Conservation (phyloP, 2,888 invertebrate species). For the Polyploca ridens region DNA sequence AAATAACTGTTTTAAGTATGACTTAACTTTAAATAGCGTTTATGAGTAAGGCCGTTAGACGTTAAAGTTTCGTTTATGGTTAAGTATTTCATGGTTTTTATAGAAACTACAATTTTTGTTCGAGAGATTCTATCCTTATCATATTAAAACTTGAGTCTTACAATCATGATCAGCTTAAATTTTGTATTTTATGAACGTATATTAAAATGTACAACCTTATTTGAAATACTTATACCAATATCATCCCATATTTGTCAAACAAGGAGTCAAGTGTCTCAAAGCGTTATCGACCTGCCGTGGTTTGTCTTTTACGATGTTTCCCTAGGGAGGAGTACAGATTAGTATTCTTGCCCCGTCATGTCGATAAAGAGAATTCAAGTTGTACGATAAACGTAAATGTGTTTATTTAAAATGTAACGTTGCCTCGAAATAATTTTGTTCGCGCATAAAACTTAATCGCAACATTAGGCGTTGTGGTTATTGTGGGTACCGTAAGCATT, state of each 20-base stretch:
- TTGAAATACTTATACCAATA: too few species aligned
- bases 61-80: too few species aligned
- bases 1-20: too few species aligned
- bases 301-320: conserved; percentile 6
- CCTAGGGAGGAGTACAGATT: conserved; percentile 9
- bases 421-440: conserved; percentile 20
- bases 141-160: too few species aligned
- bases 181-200: too few species aligned
- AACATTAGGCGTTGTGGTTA: conserved; percentile 19
- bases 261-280: not conserved
- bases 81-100: too few species aligned
- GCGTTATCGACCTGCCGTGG: conserved; percentile 9
- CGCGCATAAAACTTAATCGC: conserved; percentile 19
- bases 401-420: conserved; percentile 14
- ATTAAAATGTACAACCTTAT: too few species aligned
- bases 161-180: too few species aligned
- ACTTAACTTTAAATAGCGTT: too few species aligned
- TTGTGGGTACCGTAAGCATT: conserved; percentile 14
- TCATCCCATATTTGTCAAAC: not conserved
- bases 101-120: too few species aligned
- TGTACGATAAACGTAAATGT: conserved; percentile 14
- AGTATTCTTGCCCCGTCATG: conserved; percentile 15
- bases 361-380: conserved; percentile 14
- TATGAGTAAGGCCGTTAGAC: too few species aligned
- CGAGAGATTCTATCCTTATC: too few species aligned